Evolutionary conservation across 2,888 invertebrate genomes (phyloP).

Genomic region (Epinotia demarniana): DNA sequence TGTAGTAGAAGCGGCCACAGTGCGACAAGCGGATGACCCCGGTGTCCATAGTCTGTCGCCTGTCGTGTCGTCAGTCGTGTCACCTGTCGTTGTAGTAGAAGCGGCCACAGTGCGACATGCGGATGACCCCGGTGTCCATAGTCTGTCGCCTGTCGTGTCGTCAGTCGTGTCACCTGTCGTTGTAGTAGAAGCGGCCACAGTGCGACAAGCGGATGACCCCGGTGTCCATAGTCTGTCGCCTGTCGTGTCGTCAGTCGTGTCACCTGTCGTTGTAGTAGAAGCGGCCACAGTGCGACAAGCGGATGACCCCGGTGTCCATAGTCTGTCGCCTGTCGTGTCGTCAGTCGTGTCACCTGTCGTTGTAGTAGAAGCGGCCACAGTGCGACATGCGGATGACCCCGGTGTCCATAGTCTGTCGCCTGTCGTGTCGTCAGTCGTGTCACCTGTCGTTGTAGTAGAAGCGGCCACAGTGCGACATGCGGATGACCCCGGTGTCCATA

Average conservation of each 20-base stretch:
- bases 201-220: constrained; percentile 99
- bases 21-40: constrained; percentile 99
- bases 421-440: neutral
- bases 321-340: neutral
- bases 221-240: constrained; percentile 94
- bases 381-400: constrained; percentile 99
- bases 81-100: constrained; percentile 95
- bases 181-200: constrained; percentile 96
- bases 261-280: constrained; percentile 95
- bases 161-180: constrained; percentile 86
- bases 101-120: constrained; percentile 99
- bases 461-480: constrained; percentile 99
- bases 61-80: neutral
- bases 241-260: neutral
- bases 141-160: neutral
- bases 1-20: constrained; percentile 96
- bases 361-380: constrained; percentile 96
- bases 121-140: constrained; percentile 97
- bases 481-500: constrained; percentile 97
- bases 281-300: constrained; percentile 99
- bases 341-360: constrained; percentile 86
- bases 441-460: constrained; percentile 95
- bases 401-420: constrained; percentile 94
- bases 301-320: constrained; percentile 97
- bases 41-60: constrained; percentile 87